Evolutionary conservation across 1,140 invertebrate genomes (phyloP).

Genomic region (Bombyx mori): DNA sequence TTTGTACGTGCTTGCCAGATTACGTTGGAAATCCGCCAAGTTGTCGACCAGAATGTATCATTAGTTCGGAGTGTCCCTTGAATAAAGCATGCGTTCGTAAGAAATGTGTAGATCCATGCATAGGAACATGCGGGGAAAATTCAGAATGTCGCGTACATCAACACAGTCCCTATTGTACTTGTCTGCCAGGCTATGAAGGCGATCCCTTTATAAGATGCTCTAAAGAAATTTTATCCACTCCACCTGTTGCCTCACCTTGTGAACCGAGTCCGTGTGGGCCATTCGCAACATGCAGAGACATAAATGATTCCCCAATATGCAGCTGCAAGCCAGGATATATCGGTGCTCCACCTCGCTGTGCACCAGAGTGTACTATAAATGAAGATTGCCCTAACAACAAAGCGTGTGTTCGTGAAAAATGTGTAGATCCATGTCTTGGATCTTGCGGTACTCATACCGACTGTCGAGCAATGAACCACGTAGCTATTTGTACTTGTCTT

Average conservation of each 20-base stretch:
- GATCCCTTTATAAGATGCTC: slow-evolving; percentile 75
- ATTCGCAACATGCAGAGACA: slow-evolving; percentile 74
- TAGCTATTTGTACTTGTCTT: slow-evolving; percentile 75
- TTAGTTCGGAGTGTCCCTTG: slow-evolving; percentile 78
- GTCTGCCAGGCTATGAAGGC: slow-evolving; percentile 73
- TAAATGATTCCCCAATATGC: slow-evolving; percentile 73
- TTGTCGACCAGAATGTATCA: slow-evolving; percentile 80
- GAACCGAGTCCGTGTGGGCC: slow-evolving; percentile 76
- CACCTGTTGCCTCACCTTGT: slow-evolving; percentile 68
- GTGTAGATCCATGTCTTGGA: slow-evolving; percentile 78
- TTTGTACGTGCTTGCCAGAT: slow-evolving; percentile 78
- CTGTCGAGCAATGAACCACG: slow-evolving; percentile 76
- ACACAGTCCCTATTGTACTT: slow-evolving; percentile 78
- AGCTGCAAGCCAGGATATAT: slow-evolving; percentile 74
- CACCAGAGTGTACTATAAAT: slow-evolving; percentile 79
- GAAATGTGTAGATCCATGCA: slow-evolving; percentile 79
- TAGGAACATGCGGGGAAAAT: slow-evolving; percentile 81
- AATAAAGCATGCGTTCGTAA: slow-evolving; percentile 76
- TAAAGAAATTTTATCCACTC: slow-evolving; percentile 53
- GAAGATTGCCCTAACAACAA: slow-evolving; percentile 76
- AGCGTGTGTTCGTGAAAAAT: slow-evolving; percentile 78
- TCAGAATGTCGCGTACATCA: slow-evolving; percentile 79
- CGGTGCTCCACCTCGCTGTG: slow-evolving; percentile 75
- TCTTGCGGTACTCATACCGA: slow-evolving; percentile 76
- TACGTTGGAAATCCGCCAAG: slow-evolving; percentile 81